phyloP scores from a whole-genome alignment of 1,140 invertebrate species.

The Leptonema lineaticorne region DNA sequence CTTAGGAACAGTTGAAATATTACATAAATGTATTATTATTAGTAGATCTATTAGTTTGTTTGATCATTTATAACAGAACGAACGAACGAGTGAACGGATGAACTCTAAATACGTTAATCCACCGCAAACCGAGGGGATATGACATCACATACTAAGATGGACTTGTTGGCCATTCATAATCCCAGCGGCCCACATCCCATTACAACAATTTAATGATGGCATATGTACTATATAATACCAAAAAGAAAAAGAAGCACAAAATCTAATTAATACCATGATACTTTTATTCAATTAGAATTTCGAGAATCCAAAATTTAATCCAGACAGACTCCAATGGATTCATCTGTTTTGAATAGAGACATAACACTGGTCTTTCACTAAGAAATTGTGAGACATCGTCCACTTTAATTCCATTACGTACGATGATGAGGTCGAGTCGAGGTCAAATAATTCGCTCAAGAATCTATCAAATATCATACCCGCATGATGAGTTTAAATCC shows the following conservation, averaged over 20 bases:
- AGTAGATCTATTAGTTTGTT: no score
- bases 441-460: slow-evolving; percentile 15
- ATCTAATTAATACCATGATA: neutral
- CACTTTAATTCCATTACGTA: slow-evolving; percentile 23
- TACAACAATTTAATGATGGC: slow-evolving; percentile 27
- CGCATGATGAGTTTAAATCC: neutral
- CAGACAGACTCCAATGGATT: neutral
- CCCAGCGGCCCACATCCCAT: slow-evolving; percentile 29
- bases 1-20: no score
- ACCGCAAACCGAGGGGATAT: slow-evolving; percentile 2
- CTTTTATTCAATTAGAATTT: no score
- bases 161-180: slow-evolving; percentile 15
- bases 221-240: neutral
- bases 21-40: no score
- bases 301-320: neutral
- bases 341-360: neutral
- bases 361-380: slow-evolving; percentile 10
- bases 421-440: slow-evolving; percentile 16
- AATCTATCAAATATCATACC: neutral
- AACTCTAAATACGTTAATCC: slow-evolving; percentile 19
- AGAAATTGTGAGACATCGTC: neutral
- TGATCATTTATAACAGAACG: neutral
- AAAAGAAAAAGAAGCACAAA: neutral
- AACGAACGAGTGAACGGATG: neutral
- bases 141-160: slow-evolving; percentile 26